These are phyloP conservation scores for Platorchestia sp. DNA, from an alignment of 1,140 invertebrate species.

Conservation along the genomic window DNA sequence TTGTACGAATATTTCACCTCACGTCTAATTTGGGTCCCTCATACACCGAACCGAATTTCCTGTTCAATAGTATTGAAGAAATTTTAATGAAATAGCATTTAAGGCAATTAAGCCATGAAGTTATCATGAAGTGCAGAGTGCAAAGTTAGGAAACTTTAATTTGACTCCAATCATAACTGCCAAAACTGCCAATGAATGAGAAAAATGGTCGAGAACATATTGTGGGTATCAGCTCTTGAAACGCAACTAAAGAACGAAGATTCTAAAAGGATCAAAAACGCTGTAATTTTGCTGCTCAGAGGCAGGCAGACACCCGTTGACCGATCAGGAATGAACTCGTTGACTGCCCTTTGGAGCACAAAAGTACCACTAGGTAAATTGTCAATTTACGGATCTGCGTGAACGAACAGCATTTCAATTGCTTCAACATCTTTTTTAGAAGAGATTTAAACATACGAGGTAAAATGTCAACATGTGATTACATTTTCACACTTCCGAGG, in stretches of 20 bases:
- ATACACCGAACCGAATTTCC: neutral
- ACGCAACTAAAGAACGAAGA: neutral
- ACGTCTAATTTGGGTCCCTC: no score
- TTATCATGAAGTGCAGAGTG: neutral
- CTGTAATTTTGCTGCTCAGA: neutral
- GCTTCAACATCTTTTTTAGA: no score
- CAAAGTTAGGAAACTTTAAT: neutral
- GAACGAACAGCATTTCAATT: no score
- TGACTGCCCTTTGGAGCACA: no score
- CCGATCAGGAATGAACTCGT: neutral
- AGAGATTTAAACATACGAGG: no score
- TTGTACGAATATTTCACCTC: no score
- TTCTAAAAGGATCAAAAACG: neutral
- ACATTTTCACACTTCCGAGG: no score
- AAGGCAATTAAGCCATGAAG: neutral
- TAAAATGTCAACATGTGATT: no score
- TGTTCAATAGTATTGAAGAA: neutral
- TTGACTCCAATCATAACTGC: neutral
- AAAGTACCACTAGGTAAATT: no score
- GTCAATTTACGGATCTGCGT: no score
- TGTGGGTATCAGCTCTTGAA: neutral
- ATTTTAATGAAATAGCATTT: neutral
- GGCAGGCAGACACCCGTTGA: neutral
- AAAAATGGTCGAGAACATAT: neutral
- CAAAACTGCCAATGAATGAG: neutral